These are phyloP conservation scores for Cirrhinus mrigala DNA, from an alignment of 2,797 vertebrate genomes.

Conservation along the genomic window DNA sequence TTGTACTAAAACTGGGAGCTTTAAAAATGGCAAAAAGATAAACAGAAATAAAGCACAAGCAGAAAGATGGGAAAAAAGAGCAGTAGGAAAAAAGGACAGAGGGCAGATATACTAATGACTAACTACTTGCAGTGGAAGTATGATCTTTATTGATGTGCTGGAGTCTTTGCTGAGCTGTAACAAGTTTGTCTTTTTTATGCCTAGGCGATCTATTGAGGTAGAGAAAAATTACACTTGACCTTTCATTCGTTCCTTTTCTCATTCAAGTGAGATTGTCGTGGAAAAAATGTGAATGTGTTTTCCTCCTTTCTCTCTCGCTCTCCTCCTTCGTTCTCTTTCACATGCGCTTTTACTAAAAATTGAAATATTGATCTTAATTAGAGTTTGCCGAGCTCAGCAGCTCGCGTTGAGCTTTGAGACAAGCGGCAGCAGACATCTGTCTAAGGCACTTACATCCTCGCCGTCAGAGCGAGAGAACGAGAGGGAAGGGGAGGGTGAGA, in stretches of 20 bases:
- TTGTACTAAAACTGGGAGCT: neutral
- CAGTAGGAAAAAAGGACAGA: slow-evolving; percentile 26
- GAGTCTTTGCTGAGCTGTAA: slow-evolving; percentile 65
- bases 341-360: slow-evolving; percentile 81
- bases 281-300: slow-evolving; percentile 69
- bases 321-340: slow-evolving; percentile 65
- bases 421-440: slow-evolving; percentile 80
- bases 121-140: slow-evolving; percentile 59
- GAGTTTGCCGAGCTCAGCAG: slow-evolving; percentile 85
- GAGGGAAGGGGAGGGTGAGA: slow-evolving; percentile 50
- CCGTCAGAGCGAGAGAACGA: slow-evolving; percentile 57
- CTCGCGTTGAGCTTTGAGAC: slow-evolving; percentile 78
- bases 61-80: slow-evolving; percentile 8
- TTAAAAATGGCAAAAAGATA: neutral
- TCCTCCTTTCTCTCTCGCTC: slow-evolving; percentile 61
- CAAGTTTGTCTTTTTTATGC: slow-evolving; percentile 69
- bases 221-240: slow-evolving; percentile 80
- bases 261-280: slow-evolving; percentile 68
- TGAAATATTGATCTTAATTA: slow-evolving; percentile 90
- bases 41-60: slow-evolving; percentile 11
- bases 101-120: slow-evolving; percentile 59
- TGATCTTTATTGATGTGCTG: slow-evolving; percentile 67
- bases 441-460: slow-evolving; percentile 78
- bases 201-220: slow-evolving; percentile 57
- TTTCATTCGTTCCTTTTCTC: slow-evolving; percentile 68